Evolutionary conservation across 1,140 invertebrate genomes (phyloP), one percentile per base, ranked within the genome.

Genomic region (Rhizoglyphus robini): DNA sequence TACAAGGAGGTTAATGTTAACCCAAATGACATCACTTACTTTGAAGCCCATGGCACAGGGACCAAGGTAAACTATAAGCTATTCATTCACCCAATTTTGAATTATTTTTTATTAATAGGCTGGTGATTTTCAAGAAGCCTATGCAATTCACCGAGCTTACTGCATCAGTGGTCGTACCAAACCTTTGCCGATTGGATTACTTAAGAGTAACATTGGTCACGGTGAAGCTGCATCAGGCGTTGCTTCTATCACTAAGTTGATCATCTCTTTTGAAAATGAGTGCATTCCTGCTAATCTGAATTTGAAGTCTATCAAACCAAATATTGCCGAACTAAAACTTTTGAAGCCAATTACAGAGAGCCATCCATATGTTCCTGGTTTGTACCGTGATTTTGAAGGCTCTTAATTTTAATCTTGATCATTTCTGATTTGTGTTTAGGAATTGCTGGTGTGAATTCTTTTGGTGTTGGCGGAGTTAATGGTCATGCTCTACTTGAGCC

Each of bases 191-290:
- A 85, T 99, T 72, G 95, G 95, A 1, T 96, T 93, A 0, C 86
- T 96, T 0, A 99, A 99, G 74, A 94, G 90, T 1, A 98, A 97
- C 76, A 96, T 97, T 89, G 95, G 95, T 0, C 95, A 99, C 73
- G 85, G 91, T 3, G 94, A 98, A 76, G 86, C 91, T 3, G 90
- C 91, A 0, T 96, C 92, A 34, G 69, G 38, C 34, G 74, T 95
- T 0, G 90, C 88, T 73, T 87, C 90, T 0, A 78, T 96, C 51
- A 87, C 86, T 1, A 96, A 96, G 75, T 79, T 89, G 3, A 70
- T 96, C 2, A 83, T 96, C 59, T 86, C 90, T 2, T 92, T 96
- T 86, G 88, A 96, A 76, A 72, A 80, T 31, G 85, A 86, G 30
- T 75, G 86, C 2, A 88, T 98, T 67, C 92, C 94, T 3, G 81